Evolutionary conservation across 2,797 vertebrate genomes (phyloP).

Genomic region (Rhinophrynus dorsalis): DNA sequence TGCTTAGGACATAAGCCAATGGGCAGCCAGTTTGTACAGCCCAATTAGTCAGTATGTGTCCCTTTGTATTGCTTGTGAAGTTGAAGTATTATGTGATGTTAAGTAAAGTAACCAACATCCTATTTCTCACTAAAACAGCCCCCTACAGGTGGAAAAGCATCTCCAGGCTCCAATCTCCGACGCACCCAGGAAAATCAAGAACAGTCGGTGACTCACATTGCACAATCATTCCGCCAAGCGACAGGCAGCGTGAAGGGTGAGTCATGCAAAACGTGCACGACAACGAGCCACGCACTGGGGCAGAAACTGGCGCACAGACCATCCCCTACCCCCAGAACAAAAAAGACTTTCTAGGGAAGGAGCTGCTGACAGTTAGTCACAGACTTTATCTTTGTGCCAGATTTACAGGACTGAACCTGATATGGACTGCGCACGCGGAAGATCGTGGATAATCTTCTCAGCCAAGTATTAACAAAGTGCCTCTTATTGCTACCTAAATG

Average conservation of each 20-base stretch:
- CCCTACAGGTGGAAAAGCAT: conserved; percentile 56
- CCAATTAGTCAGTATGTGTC: no score
- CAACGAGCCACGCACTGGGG: conserved; percentile 49
- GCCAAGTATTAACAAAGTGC: neutral
- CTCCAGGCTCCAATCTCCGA: conserved; percentile 58
- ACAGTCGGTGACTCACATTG: conserved; percentile 21
- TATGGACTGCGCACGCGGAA: conserved; percentile 10
- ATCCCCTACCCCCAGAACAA: conserved; percentile 52
- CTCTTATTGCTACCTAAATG: no score
- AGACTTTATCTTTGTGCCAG: conserved; percentile 51
- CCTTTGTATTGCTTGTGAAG: no score
- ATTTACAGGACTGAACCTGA: conserved; percentile 37
- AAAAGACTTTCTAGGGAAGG: conserved; percentile 57
- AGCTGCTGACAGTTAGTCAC: no score
- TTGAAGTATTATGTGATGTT: no score
- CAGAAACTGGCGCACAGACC: conserved; percentile 55
- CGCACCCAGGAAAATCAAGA: conserved; percentile 54
- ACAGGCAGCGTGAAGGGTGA: conserved; percentile 54
- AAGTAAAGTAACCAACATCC: no score
- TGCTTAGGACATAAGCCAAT: no score
- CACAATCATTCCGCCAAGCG: conserved; percentile 49
- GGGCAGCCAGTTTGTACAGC: no score
- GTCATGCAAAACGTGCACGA: conserved; percentile 41
- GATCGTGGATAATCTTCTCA: neutral
- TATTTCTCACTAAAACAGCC: conserved; percentile 58